Base-by-base conservation (phyloP, 2,113 vertebrate genomes). In the Trogon melanurus region DNA sequence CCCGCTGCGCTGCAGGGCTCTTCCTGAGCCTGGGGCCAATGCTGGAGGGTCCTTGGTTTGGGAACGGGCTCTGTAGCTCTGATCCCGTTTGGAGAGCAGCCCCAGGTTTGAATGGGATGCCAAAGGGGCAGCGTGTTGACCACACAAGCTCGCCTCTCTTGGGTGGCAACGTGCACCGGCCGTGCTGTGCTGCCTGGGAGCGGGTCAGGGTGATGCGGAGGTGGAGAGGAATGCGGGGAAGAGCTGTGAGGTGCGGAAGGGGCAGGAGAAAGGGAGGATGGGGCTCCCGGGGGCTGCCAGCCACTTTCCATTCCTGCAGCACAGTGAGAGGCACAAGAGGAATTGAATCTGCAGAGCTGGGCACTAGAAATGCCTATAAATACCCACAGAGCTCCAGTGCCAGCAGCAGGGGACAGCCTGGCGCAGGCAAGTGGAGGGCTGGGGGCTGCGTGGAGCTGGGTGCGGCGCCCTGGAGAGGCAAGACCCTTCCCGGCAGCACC, bases 261-360 rank as follows among this genome's bases (percentile, higher is more conserved):
- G 32, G 67, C 4, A 4, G 53, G 15, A 34, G 53, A 85, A 69
- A 47, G 30, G 48, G 13, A 44, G 41, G 16, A 53, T 8, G 30
- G 64, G 30, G 80, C 13, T 32, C 19, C 21, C 11, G 18, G 45
- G 34, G 10, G 34, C 57, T 79, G 41, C 34, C 44, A 79, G 27
- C 6, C n/a, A 21, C 60, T 34, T 38, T 69, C 58, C 19, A 80
- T 71, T 25, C 36, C 27, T 34, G 36, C 61, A 60, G 57, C 70
- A 64, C 51, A 79, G 56, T 1, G 1, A 67, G 60, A 91, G 32
- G 16, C 51, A 65, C 54, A 85, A 85, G 82, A 93, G 75, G 91
- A 93, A 93, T 91, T 1, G 21, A 88, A 88, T 85, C 96, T 95
- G 66, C 87, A 65, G 70, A 66, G n/a, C n/a, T 92, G 83, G 80